These are phyloP conservation scores for Andrena haemorrhoa DNA, from an alignment of 2,888 invertebrate species.

Conservation along the genomic window DNA sequence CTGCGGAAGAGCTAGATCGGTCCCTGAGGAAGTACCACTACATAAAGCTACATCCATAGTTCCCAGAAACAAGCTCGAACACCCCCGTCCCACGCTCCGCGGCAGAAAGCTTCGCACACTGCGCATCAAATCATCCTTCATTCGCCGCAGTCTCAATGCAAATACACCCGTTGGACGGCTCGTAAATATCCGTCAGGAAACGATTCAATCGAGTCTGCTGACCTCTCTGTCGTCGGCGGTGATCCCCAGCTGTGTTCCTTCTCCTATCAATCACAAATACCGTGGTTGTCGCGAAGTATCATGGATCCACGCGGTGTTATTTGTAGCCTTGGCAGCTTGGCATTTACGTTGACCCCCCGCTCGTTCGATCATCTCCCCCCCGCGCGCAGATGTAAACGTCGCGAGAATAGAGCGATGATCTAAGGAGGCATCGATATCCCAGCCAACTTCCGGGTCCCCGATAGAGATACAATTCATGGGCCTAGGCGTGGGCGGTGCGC, in stretches of 20 bases:
- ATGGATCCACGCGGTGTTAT: not conserved
- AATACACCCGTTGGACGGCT: not conserved
- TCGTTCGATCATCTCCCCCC: constrained; percentile 11
- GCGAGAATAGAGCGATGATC: constrained; percentile 26
- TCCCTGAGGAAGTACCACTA: no score
- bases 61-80: no score
- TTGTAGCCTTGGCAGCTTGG: not conserved
- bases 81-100: no score
- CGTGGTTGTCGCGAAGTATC: not conserved
- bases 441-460: constrained; percentile 62
- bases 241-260: not conserved
- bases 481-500: constrained; percentile 66
- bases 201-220: not conserved
- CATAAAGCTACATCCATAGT: no score
- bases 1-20: no score
- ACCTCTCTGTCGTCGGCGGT: not conserved
- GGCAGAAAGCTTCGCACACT: no score
- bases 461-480: constrained; percentile 67
- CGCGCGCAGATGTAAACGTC: constrained; percentile 27
- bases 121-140: not conserved
- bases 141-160: not conserved
- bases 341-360: not conserved
- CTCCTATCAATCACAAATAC: constrained; percentile 4
- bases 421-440: constrained; percentile 38
- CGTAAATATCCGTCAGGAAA: not conserved